Evolutionary conservation across 2,113 vertebrate species (phyloP).

Genomic region (Chionomys nivalis): DNA sequence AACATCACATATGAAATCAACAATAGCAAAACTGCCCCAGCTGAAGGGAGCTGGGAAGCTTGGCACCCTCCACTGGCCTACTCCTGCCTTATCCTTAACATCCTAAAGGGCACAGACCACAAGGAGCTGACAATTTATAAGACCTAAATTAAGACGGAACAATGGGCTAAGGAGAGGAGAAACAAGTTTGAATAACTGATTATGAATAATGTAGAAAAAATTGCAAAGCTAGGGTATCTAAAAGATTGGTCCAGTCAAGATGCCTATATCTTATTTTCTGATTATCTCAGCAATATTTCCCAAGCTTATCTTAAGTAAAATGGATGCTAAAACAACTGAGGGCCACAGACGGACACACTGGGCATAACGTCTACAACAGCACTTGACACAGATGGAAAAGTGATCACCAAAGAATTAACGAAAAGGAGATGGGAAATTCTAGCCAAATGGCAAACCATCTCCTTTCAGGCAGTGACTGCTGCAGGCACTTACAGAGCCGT

Average conservation of each 20-base stretch:
- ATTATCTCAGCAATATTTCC: slow-evolving; percentile 22
- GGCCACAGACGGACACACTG: neutral
- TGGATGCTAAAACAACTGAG: neutral
- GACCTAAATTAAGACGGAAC: neutral
- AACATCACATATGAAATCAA: neutral
- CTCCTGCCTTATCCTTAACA: neutral
- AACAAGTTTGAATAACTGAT: neutral
- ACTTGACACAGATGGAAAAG: neutral
- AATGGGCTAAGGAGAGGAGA: neutral
- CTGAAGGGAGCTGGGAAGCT: neutral
- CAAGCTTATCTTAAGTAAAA: slow-evolving; percentile 43
- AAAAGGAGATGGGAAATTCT: slow-evolving; percentile 1
- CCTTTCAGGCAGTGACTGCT: neutral
- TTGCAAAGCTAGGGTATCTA: neutral
- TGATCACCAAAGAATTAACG: neutral
- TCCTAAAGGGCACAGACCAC: neutral
- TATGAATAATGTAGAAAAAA: neutral
- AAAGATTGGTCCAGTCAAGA: slow-evolving; percentile 10
- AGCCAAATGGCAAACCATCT: neutral
- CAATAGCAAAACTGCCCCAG: neutral
- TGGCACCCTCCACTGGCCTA: neutral
- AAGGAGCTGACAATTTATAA: neutral
- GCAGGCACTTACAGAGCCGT: neutral
- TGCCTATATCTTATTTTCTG: neutral
- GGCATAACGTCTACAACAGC: neutral